These are phyloP conservation scores for Rhea pennata DNA, from an alignment of 2,113 vertebrate genomes.

Conservation along the genomic window DNA sequence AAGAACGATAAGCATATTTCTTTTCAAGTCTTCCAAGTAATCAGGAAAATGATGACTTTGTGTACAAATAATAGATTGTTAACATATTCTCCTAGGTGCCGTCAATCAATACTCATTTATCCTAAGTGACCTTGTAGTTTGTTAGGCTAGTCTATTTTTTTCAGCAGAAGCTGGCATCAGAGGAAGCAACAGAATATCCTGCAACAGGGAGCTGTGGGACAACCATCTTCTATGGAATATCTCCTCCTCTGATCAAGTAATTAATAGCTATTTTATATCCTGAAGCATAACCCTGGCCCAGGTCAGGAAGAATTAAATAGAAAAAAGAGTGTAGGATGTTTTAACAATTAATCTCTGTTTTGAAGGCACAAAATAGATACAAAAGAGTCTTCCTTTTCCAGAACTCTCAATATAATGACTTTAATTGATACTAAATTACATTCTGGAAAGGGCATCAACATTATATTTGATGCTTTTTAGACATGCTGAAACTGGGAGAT, in stretches of 20 bases:
- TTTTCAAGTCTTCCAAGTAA: neutral
- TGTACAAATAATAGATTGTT: neutral
- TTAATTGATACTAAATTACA: neutral
- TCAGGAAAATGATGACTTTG: neutral
- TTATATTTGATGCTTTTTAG: neutral
- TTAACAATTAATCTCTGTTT: neutral
- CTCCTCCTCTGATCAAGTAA: neutral
- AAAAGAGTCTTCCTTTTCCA: neutral
- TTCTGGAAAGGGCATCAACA: neutral
- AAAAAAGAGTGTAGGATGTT: neutral
- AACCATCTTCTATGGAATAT: neutral
- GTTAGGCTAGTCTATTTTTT: neutral
- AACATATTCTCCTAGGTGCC: accelerated
- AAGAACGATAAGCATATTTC: neutral
- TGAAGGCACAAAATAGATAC: neutral
- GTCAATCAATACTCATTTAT: neutral
- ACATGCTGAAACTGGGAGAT: neutral
- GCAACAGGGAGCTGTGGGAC: neutral
- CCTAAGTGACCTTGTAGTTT: neutral
- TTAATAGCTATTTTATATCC: neutral
- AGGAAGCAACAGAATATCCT: neutral
- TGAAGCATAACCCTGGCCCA: neutral
- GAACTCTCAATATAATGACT: neutral
- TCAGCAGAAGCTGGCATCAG: neutral
- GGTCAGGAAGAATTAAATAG: neutral